Percentiles rank a stretch among this genome's conserved stretches.
Evolutionary conservation across 1,140 invertebrate genomes (phyloP).

Genomic region (Neodiprion lecontei): DNA sequence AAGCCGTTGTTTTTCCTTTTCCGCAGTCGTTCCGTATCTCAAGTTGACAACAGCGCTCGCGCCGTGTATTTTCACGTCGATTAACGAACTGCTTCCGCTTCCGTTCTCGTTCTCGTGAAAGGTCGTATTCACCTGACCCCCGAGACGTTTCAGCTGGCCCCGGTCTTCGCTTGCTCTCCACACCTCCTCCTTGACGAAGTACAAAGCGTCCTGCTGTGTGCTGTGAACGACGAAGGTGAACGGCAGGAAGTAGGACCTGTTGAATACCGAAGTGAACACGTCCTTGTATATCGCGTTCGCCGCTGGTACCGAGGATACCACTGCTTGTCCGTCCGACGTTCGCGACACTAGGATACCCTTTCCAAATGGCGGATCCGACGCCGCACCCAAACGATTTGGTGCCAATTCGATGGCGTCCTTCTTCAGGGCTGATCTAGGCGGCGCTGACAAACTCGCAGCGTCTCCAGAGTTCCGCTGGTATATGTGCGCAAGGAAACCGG

Average conservation of each 20-base stretch:
- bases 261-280: slow-evolving; percentile 93
- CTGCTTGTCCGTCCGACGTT: slow-evolving; percentile 77
- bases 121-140: slow-evolving; percentile 91
- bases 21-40: slow-evolving; percentile 87
- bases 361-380: slow-evolving; percentile 88
- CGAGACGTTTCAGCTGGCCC: slow-evolving; percentile 84
- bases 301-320: slow-evolving; percentile 84
- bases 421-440: slow-evolving; percentile 76
- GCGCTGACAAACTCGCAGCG: slow-evolving; percentile 74
- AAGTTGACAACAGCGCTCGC: slow-evolving; percentile 82
- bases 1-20: slow-evolving; percentile 86
- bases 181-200: slow-evolving; percentile 92
- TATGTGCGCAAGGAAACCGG: slow-evolving; percentile 81
- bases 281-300: slow-evolving; percentile 89
- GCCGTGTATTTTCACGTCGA: slow-evolving; percentile 88
- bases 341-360: slow-evolving; percentile 88
- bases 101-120: slow-evolving; percentile 85
- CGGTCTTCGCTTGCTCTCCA: slow-evolving; percentile 88
- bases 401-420: slow-evolving; percentile 76
- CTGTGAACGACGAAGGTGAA: slow-evolving; percentile 90
- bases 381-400: slow-evolving; percentile 74
- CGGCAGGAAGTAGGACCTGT: slow-evolving; percentile 86
- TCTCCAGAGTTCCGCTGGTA: slow-evolving; percentile 76
- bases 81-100: slow-evolving; percentile 62
- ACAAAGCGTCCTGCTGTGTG: slow-evolving; percentile 90